phyloP scores from a whole-genome alignment of 2,113 vertebrate genomes.

The Piprites chloris region DNA sequence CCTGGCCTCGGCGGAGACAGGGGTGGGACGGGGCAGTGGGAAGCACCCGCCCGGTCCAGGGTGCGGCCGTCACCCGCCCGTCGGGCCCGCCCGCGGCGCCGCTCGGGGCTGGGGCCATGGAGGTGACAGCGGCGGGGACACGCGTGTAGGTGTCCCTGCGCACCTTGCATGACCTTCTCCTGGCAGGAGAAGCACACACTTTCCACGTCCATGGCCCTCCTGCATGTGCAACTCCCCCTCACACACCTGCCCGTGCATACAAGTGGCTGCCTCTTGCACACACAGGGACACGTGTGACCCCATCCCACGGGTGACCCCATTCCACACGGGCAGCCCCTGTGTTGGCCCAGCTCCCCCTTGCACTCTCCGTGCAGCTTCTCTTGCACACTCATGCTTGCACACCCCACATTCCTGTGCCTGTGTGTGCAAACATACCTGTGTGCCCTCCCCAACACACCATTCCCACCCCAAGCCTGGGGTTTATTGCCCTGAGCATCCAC shows the following conservation, averaged over 20 bases:
- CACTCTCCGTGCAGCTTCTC: rapidly evolving
- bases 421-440: neutral
- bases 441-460: rapidly evolving
- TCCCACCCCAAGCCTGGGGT: rapidly evolving
- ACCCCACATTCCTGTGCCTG: too few species aligned
- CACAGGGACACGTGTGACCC: rapidly evolving
- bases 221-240: rapidly evolving
- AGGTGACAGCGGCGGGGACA: neutral
- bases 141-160: neutral
- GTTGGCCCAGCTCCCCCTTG: neutral
- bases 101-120: neutral
- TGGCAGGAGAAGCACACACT: neutral
- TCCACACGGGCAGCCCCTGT: neutral
- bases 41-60: neutral
- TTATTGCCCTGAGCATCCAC: neutral
- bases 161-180: neutral
- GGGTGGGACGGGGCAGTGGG: neutral
- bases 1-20: neutral
- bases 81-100: neutral
- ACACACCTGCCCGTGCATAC: rapidly evolving
- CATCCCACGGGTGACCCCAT: too few species aligned
- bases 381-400: neutral
- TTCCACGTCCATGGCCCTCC: neutral
- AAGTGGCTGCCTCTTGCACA: rapidly evolving
- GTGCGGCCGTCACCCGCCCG: neutral